phyloP scores from a whole-genome alignment of 2,113 vertebrate species.

The Podocnemis expansa region DNA sequence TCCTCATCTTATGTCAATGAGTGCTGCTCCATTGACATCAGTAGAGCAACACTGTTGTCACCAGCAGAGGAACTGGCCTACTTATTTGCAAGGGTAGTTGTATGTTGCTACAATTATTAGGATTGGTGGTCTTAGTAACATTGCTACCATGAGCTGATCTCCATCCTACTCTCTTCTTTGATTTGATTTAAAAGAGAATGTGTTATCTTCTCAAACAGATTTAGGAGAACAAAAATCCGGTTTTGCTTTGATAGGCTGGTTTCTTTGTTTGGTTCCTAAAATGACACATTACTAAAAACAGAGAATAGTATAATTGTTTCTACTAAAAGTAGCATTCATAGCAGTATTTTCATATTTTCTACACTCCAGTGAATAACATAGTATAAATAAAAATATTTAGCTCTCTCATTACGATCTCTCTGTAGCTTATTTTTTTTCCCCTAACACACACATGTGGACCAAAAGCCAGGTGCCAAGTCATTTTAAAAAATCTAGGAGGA shows the following conservation, averaged over 20 bases:
- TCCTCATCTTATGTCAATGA: background rate
- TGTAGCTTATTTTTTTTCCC: background rate
- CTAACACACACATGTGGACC: background rate
- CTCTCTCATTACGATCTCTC: background rate
- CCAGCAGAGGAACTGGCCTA: background rate
- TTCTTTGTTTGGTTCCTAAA: background rate
- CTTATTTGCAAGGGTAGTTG: background rate
- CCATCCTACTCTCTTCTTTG: background rate
- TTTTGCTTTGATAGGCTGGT: conserved; percentile 8
- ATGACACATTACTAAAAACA: background rate
- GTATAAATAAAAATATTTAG: conserved; percentile 24
- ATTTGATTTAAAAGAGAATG: background rate
- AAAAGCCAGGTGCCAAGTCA: background rate
- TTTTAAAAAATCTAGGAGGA: background rate
- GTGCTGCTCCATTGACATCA: background rate
- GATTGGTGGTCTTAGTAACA: background rate
- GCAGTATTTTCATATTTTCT: conserved; percentile 4
- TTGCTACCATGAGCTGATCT: background rate
- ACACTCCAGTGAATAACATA: background rate
- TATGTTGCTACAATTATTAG: background rate
- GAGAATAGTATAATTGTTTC: conserved; percentile 7
- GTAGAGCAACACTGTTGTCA: background rate
- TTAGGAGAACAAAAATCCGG: background rate
- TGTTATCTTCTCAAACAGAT: conserved; percentile 33
- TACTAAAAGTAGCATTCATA: conserved; percentile 4